Conservation (phyloP, 2,888 invertebrate species). For the Euclidia mi region DNA sequence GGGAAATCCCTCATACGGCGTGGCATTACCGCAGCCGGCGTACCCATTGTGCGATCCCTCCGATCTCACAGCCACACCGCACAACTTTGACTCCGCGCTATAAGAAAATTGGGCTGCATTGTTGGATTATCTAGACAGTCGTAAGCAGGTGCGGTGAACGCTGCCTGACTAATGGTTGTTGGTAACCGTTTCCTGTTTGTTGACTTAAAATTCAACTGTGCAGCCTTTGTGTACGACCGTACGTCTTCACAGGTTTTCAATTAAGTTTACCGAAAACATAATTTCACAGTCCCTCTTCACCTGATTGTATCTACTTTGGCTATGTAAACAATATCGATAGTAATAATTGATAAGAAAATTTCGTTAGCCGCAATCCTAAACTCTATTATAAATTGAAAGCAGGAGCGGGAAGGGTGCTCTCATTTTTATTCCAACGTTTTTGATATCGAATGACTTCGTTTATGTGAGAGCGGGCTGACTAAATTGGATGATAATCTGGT, state of each 20-base stretch:
- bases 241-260: neutral
- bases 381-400: conserved; percentile 48
- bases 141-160: conserved; percentile 51
- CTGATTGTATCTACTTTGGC: neutral
- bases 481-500: conserved; percentile 62
- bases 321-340: conserved; percentile 10
- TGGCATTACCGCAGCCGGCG: conserved; percentile 59
- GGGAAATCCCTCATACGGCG: conserved; percentile 70
- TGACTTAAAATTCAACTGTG: conserved; percentile 11
- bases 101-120: conserved; percentile 56
- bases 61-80: conserved; percentile 33
- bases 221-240: neutral
- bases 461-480: conserved; percentile 38
- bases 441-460: conserved; percentile 58
- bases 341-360: conserved; percentile 29
- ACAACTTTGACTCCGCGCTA: conserved; percentile 53
- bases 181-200: conserved; percentile 14
- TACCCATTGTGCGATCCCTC: conserved; percentile 40
- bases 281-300: conserved; percentile 19
- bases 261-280: conserved; percentile 11
- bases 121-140: conserved; percentile 58
- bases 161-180: conserved; percentile 42
- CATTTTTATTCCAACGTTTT: conserved; percentile 54
- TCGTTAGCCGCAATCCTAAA: conserved; percentile 46
- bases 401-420: conserved; percentile 38